These are phyloP conservation scores for Drosophila punjabiensis DNA, from an alignment of 1,140 invertebrate species.

Conservation along the genomic window DNA sequence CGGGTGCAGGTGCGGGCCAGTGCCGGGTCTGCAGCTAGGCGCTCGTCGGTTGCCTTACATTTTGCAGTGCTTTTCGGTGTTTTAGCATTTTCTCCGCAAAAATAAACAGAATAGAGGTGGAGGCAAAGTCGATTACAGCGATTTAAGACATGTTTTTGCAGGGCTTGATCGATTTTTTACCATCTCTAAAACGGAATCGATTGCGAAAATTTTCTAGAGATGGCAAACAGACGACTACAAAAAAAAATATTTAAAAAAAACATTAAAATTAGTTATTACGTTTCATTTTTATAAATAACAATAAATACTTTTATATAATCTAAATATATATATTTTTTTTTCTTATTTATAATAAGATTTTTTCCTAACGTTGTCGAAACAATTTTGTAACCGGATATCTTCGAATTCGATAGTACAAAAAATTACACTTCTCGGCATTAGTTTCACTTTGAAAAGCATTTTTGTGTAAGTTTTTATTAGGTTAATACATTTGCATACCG, in stretches of 20 bases:
- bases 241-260: background rate
- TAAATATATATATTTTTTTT: too few relatives aligned
- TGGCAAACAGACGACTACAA: background rate
- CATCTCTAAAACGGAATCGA: slow-evolving; percentile 49
- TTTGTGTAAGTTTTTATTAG: too few relatives aligned
- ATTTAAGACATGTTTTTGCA: background rate
- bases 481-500: too few relatives aligned
- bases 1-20: slow-evolving; percentile 5
- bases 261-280: too few relatives aligned
- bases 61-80: slow-evolving; percentile 43
- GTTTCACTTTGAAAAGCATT: too few relatives aligned
- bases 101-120: slow-evolving; percentile 57
- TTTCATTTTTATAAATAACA: too few relatives aligned
- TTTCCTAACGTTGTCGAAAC: too few relatives aligned
- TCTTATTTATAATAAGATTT: too few relatives aligned
- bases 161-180: background rate
- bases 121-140: background rate
- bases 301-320: too few relatives aligned
- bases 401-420: too few relatives aligned
- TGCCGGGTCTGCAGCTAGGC: slow-evolving; percentile 51
- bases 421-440: too few relatives aligned
- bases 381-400: too few relatives aligned
- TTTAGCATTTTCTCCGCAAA: slow-evolving; percentile 28
- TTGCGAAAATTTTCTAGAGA: background rate
- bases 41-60: slow-evolving; percentile 4